A percentile compares a stretch with the other conserved stretches of the same genome.
Evolutionary conservation across 2,888 invertebrate species (phyloP).

Genomic region (Papilio gigon): DNA sequence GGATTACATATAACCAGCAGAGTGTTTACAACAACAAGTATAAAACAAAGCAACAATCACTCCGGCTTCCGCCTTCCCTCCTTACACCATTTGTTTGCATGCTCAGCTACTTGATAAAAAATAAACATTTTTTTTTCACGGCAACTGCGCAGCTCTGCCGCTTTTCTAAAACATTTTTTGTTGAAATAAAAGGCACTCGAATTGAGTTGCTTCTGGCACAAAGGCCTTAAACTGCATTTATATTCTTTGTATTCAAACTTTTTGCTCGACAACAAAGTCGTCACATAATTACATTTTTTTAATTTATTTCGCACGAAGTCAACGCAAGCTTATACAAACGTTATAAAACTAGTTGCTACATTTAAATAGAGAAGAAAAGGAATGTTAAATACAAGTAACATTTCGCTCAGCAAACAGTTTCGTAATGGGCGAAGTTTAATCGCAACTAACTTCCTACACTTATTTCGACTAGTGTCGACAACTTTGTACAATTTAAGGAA

Average conservation of each 20-base stretch:
- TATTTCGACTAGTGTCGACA: conserved; percentile 45
- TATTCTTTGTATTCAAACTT: conserved; percentile 11
- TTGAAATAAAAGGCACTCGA: conserved; percentile 14
- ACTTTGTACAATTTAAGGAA: conserved; percentile 46
- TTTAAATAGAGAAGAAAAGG: conserved; percentile 18
- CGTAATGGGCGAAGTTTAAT: conserved; percentile 34
- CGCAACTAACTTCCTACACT: conserved; percentile 33
- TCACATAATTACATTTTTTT: conserved; percentile 12
- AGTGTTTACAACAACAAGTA: conserved; percentile 16
- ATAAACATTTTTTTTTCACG: conserved; percentile 2
- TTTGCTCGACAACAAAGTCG: conserved; percentile 3
- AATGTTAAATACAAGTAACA: conserved; percentile 22
- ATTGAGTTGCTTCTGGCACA: conserved; percentile 14
- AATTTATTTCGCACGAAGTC: conserved; percentile 16
- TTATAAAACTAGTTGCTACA: conserved; percentile 6
- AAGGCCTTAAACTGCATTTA: conserved; percentile 14
- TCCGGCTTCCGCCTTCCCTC: conserved; percentile 21
- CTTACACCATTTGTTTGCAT: conserved; percentile 26
- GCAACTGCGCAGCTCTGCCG: conserved; percentile 1
- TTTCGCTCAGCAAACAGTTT: conserved; percentile 37
- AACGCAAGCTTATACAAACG: conserved; percentile 26
- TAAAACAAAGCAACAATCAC: conserved; percentile 25
- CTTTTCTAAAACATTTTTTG: conserved; percentile 4
- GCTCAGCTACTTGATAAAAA: conserved; percentile 25
- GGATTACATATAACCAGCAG: conserved; percentile 10